These are phyloP conservation scores for Balaenoptera acutorostrata DNA, from an alignment of 2,113 vertebrate species.

Conservation along the genomic window DNA sequence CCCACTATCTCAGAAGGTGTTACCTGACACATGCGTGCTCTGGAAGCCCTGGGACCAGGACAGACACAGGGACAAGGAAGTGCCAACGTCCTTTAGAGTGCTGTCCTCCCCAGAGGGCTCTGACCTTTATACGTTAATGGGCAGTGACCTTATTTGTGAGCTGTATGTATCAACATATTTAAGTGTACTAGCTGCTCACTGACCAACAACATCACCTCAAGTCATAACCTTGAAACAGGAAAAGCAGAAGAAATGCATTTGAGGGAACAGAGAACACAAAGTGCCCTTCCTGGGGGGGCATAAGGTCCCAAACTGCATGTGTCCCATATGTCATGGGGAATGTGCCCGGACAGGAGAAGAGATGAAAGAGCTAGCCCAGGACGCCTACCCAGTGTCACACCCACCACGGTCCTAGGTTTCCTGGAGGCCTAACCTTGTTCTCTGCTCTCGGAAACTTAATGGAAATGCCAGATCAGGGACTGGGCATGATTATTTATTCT, in stretches of 20 bases:
- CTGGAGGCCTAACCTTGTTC: neutral
- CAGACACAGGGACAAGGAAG: neutral
- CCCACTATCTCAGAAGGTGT: neutral
- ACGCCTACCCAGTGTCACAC: fast-evolving
- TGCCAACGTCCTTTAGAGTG: neutral
- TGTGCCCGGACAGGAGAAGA: neutral
- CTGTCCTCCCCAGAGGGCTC: neutral
- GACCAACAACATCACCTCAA: neutral
- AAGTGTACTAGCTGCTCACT: neutral
- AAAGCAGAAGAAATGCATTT: neutral
- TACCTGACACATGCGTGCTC: fast-evolving
- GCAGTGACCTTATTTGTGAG: neutral
- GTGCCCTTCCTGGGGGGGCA: neutral
- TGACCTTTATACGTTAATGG: neutral
- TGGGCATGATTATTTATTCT: neutral
- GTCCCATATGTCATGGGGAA: neutral
- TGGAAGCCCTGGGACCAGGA: neutral
- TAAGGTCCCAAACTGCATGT: neutral
- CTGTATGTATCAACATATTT: neutral
- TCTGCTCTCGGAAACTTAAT: neutral
- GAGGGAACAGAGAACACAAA: neutral
- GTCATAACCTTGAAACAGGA: neutral
- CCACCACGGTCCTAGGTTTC: neutral
- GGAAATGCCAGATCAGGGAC: neutral
- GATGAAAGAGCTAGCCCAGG: neutral